Evolutionary conservation across 2,113 vertebrate genomes (phyloP), one percentile per base, ranked within the genome.

Genomic region (Meleagris gallopavo): DNA sequence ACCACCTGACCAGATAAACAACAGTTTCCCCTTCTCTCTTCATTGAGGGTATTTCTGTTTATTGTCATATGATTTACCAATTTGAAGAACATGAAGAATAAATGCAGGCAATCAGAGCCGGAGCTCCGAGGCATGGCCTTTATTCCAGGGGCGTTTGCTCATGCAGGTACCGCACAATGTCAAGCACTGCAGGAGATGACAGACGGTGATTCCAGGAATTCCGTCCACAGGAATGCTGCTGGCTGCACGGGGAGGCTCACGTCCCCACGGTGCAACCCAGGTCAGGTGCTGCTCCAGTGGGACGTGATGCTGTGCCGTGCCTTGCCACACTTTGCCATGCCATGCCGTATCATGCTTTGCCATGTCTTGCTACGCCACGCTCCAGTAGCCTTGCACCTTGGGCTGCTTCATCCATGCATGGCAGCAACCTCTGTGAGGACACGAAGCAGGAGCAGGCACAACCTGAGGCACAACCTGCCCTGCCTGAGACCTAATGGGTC

Each of bases 1-100:
- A 99, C 99, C 99, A 99, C 98, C 98, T 98, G 98, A 98, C 96
- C 97, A 98, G 98, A 98, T 98, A 98, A 98, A 98, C 98, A 98
- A 98, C 95, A 97, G 98, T 95, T 98, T 97, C 98, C 97, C 97
- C 96, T 97, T 96, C 96, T 94, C 97, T 98, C 98, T 95, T 97
- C 98, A 97, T 95, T 94, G 97, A 98, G 97, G 97, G 98, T 97
- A 98, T 98, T 99, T 99, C 98, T 98, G 98, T 98, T 98, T 99
- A 99, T 99, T 99, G 99, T 98, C 95, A 98, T 98, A 97, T 98
- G 98, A 98, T 99, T 99, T 98, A 78, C 97, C 98, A 96, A 96
- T 97, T 93, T 96, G 96, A 96, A 86, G 97, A 97, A 95, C 96
- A 93, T 30, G 96, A 87, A 84, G 97, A 94, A 91, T 96, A 91